Base-by-base conservation (phyloP, 1,140 invertebrate genomes). In the Zophobas atratus region DNA sequence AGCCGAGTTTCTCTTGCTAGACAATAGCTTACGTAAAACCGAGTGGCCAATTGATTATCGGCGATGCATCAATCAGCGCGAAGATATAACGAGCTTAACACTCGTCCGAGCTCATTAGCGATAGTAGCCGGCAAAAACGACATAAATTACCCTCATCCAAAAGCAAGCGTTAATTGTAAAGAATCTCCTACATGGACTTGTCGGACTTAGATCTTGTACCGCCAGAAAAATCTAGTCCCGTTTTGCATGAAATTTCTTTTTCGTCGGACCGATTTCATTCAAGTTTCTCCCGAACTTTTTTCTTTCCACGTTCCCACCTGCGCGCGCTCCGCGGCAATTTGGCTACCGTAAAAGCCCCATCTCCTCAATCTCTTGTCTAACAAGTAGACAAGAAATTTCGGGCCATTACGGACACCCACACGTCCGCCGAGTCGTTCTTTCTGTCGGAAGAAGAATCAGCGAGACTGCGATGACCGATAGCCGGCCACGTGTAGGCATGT, bases 401-500 rank as follows among this genome's bases (percentile, higher is more conserved):
- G 53, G 35, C 53, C 53, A 55, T 55, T 55, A 55, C 53, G n/a
- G 53, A 55, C 53, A 55, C 53, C 53, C 53, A 55, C 53, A 55
- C 53, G 53, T 55, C 53, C 53, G 6, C 8, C 53, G 35, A 20
- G 20, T 34, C 32, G 53, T 20, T 38, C 60, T 38, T n/a, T 55
- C 35, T 55, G 53, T 55, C 53, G 53, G 53, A 55, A 55, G n/a
- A 55, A 20, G 49, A 8, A 20, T 55, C 8, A 34, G 33, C 49
- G 49, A 71, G 70, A 71, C 34, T 36, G 8, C 41, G 70, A 71
- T 71, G 70, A 71, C 70, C 70, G 41, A 51, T 48, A 48, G 46
- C 20, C 39, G 8, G 67, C 70, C 70, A 71, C 70, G 70, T 71
- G 70, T 51, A 71, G 70, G 70, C 70, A 71, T 71, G 70, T 51